Evolutionary conservation across 2,797 vertebrate species (phyloP), one percentile per base, ranked within the genome.

Genomic region (Megaceryle alcyon): DNA sequence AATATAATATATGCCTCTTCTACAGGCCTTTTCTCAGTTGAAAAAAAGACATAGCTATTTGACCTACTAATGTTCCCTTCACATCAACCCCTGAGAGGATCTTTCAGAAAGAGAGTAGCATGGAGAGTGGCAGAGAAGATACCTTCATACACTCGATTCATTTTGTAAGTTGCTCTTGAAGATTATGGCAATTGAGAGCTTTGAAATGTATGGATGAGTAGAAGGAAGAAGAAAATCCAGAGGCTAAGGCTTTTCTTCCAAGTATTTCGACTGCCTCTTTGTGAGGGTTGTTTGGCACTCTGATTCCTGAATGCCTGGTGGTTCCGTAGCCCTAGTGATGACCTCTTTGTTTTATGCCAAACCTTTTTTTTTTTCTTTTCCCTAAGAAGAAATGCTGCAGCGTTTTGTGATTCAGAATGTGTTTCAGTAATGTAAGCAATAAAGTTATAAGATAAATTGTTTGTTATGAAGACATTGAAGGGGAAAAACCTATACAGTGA

Each of bases 381-480:
- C 76, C 53, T 29, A 35, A 61, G 79, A 59, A 91, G 81, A 82
- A 90, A 69, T 70, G 77, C 82, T 70, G 49, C 48, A 77, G 31
- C 0, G 0, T 81, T 84, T 77, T 81, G 49, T 88, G 64, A 65
- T 92, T 82, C 65, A 61, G 46, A 77, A 68, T 71, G 21, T 75
- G 14, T 72, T 92, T 88, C 82, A 72, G 60, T 92, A 95, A 92
- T 59, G 22, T 79, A 76, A 66, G 83, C 71, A 69, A 37, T 91
- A 64, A 87, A 54, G 56, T 77, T 89, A 88, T 84, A 85, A 56
- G 71, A 82, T 90, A 79, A 90, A 92, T 76, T 87, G 78, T 94
- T 96, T 96, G 77, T 73, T 88, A 48, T 70, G 39, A 61, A 86
- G 73, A 78, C 46, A 37, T 1, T 59, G 83, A 92, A 79, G 60